Base-by-base conservation (phyloP, 2,113 vertebrate species). In the Chloropsis cyanopogon region DNA sequence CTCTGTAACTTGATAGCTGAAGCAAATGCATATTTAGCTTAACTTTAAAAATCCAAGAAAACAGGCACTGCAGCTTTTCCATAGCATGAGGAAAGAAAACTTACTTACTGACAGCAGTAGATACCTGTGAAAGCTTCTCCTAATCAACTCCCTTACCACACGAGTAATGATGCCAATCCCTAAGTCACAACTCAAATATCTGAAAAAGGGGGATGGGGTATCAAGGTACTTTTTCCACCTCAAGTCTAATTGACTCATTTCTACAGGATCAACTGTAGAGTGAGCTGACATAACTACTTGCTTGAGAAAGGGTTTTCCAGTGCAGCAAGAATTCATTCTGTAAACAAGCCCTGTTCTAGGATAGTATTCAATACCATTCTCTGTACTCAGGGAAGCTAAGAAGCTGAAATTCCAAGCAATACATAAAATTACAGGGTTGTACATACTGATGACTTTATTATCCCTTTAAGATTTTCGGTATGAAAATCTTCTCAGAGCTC, bases 21-120 rank as follows among this genome's bases (percentile, higher is more conserved):
- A 92, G 33, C 4, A 75, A 82, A 79, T 12, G 29, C 7, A 3
- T 41, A 68, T 59, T 79, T 82, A 88, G 24, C 33, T 53, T 47
- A 66, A 63, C 13, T 46, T 28, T 82, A 71, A 82, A 88, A n/a
- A 56, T 17, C 33, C 41, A 80, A 69, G 53, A 60, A 86, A 88
- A 88, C 8, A 53, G 12, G 25, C 26, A 35, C 50, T 64, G 28
- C 31, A 92, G 24, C 37, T 80, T 64, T 69, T 84, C 41, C 46
- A 68, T 12, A 80, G 37, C 33, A 47, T 4, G 2, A 33, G 57
- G n/a, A 76, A 88, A 60, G 41, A 56, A 88, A 90, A 68, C 7
- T 12, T 19, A 68, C 24, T 56, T 47, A 33, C 0, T 0, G 0
- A 65, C 1, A 12, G 21, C 29, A 76, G 33, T 2, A 56, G 33